Conservation (phyloP, 2,113 vertebrate genomes). For the Eretmochelys imbricata region DNA sequence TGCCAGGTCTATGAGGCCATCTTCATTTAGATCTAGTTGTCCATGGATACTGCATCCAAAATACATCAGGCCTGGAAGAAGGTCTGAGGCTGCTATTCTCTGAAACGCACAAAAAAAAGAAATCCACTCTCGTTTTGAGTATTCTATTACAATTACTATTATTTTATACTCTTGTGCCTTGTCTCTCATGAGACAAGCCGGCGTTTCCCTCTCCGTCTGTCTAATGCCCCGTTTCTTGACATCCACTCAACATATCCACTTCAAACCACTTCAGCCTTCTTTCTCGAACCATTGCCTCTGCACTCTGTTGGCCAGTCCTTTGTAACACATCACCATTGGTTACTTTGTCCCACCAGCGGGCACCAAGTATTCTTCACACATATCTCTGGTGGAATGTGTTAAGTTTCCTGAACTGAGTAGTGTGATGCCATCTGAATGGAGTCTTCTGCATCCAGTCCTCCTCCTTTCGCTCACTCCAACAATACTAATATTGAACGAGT, state of each 20-base stretch:
- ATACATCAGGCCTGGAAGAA: conserved; percentile 87
- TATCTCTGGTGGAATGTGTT: not conserved
- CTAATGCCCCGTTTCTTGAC: not conserved
- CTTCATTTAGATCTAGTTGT: conserved; percentile 92
- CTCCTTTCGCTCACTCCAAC: not conserved
- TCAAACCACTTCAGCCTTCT: not conserved
- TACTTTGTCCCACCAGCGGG: not conserved
- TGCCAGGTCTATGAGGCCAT: conserved; percentile 91
- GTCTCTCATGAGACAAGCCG: not conserved
- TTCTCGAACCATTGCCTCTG: not conserved
- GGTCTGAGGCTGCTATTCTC: conserved; percentile 87
- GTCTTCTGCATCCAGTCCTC: not conserved
- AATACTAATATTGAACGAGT: not conserved
- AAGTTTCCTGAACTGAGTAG: not conserved
- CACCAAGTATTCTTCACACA: not conserved
- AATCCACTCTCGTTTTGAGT: not conserved
- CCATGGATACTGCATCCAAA: conserved; percentile 97
- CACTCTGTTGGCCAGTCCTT: not conserved
- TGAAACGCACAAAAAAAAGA: conserved; percentile 61
- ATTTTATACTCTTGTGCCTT: not conserved
- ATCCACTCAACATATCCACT: not conserved
- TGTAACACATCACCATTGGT: not conserved
- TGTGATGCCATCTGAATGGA: not conserved
- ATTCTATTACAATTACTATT: not conserved
- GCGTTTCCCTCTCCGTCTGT: not conserved